Conservation (phyloP, 2,113 vertebrate species). For the Neofelis nebulosa region DNA sequence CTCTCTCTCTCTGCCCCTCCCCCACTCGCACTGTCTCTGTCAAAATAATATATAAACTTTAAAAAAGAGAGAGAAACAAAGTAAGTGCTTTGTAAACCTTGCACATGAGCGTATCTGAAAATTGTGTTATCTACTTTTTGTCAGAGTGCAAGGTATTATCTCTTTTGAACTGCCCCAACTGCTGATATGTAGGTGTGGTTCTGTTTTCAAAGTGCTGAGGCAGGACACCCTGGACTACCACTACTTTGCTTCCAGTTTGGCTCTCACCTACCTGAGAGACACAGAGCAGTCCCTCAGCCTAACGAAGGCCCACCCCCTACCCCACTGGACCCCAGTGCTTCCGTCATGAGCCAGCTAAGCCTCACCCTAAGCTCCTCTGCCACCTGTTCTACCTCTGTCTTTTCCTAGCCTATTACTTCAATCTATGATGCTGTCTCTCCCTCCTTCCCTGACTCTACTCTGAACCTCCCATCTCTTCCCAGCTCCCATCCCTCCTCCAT, state of each 20-base stretch:
- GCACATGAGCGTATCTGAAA: neutral
- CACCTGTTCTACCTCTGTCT: neutral
- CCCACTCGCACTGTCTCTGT: neutral
- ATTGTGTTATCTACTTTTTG: neutral
- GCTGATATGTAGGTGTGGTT: neutral
- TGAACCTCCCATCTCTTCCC: neutral
- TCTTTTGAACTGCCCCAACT: neutral
- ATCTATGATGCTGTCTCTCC: neutral
- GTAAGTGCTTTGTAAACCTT: neutral
- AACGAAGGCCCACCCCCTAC: neutral
- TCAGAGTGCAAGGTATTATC: neutral
- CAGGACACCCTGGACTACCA: neutral
- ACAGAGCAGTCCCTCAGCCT: neutral
- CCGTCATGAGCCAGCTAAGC: neutral
- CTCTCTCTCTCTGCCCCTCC: neutral
- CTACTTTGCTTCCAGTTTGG: neutral
- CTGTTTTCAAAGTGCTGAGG: neutral
- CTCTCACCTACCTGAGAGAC: neutral
- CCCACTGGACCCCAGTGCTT: neutral
- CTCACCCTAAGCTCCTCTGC: neutral
- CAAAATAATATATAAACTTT: neutral
- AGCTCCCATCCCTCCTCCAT: neutral
- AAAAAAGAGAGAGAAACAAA: neutral
- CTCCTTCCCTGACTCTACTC: neutral
- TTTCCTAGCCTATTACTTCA: neutral